Percentiles rank a stretch among this genome's conserved stretches.
Evolutionary conservation across 2,888 invertebrate genomes (phyloP).

Genomic region (Iselma pallidipennis): DNA sequence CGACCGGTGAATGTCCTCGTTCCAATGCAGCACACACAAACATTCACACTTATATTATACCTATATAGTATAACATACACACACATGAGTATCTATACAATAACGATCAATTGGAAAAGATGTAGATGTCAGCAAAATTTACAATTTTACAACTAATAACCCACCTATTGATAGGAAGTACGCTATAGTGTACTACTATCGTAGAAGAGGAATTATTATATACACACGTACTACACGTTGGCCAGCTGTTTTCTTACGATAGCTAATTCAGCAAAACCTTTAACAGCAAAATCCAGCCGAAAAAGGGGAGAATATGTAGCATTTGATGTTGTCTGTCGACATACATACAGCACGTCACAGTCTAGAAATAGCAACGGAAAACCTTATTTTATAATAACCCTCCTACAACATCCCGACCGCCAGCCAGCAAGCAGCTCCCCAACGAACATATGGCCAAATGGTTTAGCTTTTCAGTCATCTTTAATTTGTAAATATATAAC

Average conservation of each 20-base stretch:
- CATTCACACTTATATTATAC: no score
- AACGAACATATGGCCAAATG: neutral
- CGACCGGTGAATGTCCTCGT: neutral
- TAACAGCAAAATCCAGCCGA: neutral
- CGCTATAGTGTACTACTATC: no score
- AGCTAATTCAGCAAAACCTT: neutral
- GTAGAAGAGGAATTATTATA: neutral
- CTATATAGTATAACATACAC: neutral
- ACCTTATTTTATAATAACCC: conserved; percentile 22
- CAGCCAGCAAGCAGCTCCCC: neutral
- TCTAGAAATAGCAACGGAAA: conserved; percentile 28
- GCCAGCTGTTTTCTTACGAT: neutral
- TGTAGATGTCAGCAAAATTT: neutral
- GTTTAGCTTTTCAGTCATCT: neutral
- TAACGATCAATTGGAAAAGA: neutral
- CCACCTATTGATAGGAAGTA: no score
- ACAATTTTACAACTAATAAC: neutral
- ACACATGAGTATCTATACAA: neutral
- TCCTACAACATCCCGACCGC: conserved; percentile 26
- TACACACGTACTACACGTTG: neutral
- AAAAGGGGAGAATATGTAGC: neutral
- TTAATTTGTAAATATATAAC: no score
- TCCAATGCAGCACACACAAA: neutral
- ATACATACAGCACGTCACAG: conserved; percentile 21
- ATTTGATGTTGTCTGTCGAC: conserved; percentile 12